Evolutionary conservation across 2,113 vertebrate species (phyloP).

Genomic region (Paraplagusia blochii): DNA sequence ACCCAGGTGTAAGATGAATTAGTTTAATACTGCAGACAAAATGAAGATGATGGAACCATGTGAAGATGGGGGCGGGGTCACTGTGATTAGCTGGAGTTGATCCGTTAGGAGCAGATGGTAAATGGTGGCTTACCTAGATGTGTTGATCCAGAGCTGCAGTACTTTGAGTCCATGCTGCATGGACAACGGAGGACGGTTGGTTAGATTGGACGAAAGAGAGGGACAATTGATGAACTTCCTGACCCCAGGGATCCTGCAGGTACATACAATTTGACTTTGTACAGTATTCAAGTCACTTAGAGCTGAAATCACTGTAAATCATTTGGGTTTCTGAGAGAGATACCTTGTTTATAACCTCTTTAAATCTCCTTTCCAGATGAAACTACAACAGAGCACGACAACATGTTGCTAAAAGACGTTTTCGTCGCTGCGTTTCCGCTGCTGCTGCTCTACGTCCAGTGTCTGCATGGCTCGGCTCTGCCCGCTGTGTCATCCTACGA

Average conservation of each 20-base stretch:
- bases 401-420: conserved; percentile 39
- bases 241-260: not conserved
- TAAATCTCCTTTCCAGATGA: conserved; percentile 1
- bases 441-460: conserved; percentile 55
- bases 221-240: conserved; percentile 42
- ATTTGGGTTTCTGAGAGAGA: no score
- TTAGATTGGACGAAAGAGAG: not conserved
- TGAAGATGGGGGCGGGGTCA: conserved; percentile 47
- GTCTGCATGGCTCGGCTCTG: conserved; percentile 57
- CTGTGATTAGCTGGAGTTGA: conserved; percentile 66
- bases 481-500: conserved; percentile 69
- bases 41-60: not conserved
- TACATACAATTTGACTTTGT: no score
- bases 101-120: conserved; percentile 69
- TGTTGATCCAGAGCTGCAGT: conserved; percentile 24
- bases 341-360: not conserved
- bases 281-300: no score
- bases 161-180: conserved; percentile 26
- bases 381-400: conserved; percentile 4
- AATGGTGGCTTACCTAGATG: conserved; percentile 61
- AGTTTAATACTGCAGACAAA: conserved; percentile 1
- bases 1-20: conserved; percentile 24
- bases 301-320: no score
- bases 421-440: conserved; percentile 7
- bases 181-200: conserved; percentile 12